Evolutionary conservation across 2,113 vertebrate species (phyloP).

Genomic region (Ceyx cyanopectus): DNA sequence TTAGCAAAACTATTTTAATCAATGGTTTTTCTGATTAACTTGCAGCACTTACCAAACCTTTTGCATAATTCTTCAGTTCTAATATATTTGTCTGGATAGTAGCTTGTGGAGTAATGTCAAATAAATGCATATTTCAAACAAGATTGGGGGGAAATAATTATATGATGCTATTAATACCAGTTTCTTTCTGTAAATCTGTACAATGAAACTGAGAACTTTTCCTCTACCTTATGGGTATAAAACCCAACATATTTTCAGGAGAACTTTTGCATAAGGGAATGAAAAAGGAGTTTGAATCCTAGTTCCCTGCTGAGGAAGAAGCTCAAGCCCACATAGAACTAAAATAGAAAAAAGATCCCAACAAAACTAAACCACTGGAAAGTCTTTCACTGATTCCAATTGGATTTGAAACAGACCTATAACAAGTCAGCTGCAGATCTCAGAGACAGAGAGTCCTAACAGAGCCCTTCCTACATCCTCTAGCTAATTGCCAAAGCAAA

Average conservation of each 20-base stretch:
- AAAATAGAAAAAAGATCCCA: neutral
- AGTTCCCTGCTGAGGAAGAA: neutral
- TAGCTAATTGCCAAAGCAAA: neutral
- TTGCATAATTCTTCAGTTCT: neutral
- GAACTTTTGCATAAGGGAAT: neutral
- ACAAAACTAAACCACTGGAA: neutral
- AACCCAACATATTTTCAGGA: neutral
- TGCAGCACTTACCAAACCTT: neutral
- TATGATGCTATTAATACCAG: neutral
- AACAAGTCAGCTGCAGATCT: neutral
- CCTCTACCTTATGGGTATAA: neutral
- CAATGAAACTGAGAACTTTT: neutral
- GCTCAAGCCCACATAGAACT: neutral
- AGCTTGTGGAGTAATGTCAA: neutral
- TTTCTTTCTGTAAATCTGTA: neutral
- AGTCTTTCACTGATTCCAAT: neutral
- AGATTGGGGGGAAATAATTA: neutral
- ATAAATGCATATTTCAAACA: conserved; percentile 7
- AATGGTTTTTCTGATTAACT: conserved; percentile 30
- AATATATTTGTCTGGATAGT: conserved; percentile 3
- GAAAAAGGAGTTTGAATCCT: neutral
- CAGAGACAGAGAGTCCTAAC: neutral
- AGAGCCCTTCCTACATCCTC: neutral
- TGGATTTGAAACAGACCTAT: neutral
- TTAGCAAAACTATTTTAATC: neutral